Conservation (phyloP, 2,888 invertebrate genomes). For the Sminthurinus aureus region DNA sequence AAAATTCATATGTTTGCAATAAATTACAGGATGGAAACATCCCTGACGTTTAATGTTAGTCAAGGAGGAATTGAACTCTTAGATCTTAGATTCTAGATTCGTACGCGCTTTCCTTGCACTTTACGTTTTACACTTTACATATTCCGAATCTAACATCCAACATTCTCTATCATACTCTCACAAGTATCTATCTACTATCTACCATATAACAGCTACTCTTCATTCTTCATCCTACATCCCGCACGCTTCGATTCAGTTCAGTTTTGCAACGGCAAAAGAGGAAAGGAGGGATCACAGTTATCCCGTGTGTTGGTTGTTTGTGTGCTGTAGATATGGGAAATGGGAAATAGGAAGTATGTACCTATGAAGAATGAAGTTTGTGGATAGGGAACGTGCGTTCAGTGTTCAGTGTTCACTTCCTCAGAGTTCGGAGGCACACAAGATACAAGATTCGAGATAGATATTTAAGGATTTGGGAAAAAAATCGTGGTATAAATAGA, state of each 20-base stretch:
- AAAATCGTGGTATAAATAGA: neutral
- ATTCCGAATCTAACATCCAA: too few species aligned
- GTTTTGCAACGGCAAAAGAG: neutral
- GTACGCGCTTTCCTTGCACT: neutral
- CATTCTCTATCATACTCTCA: too few species aligned
- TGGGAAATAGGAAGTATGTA: too few species aligned
- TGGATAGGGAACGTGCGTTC: neutral
- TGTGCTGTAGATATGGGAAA: too few species aligned
- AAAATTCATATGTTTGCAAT: constrained; percentile 31
- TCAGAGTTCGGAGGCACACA: neutral
- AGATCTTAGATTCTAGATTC: neutral
- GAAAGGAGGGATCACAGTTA: neutral
- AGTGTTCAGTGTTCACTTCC: neutral
- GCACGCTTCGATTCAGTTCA: neutral
- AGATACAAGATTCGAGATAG: neutral
- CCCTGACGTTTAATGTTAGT: constrained; percentile 23
- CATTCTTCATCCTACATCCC: neutral
- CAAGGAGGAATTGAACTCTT: neutral
- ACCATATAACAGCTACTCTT: neutral
- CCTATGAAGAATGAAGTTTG: too few species aligned
- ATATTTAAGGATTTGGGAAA: neutral
- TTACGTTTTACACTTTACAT: too few species aligned
- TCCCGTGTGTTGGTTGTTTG: too few species aligned
- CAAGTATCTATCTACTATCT: too few species aligned
- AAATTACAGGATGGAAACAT: constrained; percentile 18